A percentile compares a stretch with the other conserved stretches of the same genome.
Conservation (phyloP, 2,113 vertebrate genomes). For the Odobenus rosmarus region DNA sequence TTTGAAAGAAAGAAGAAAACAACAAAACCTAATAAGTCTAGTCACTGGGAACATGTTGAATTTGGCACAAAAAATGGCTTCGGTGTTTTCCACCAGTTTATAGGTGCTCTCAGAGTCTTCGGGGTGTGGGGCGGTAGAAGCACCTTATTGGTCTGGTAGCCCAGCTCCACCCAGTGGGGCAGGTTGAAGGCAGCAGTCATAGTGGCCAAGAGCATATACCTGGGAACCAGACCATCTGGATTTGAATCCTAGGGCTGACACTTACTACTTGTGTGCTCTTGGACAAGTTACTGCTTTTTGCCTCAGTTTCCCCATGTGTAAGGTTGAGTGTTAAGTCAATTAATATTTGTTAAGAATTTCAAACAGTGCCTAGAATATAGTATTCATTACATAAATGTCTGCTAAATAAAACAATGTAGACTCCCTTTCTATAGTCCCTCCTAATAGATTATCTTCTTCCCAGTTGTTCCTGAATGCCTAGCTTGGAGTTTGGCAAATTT, state of each 20-base stretch:
- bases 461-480: not conserved
- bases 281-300: not conserved
- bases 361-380: not conserved
- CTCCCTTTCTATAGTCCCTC: not conserved
- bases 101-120: not conserved
- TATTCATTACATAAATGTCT: not conserved
- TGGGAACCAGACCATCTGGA: not conserved
- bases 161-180: not conserved
- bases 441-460: not conserved
- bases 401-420: not conserved
- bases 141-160: too few species aligned
- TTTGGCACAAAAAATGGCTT: not conserved
- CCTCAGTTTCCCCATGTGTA: not conserved
- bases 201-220: not conserved
- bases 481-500: not conserved
- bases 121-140: not conserved
- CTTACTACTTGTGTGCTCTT: not conserved
- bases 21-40: not conserved
- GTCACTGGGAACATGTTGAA: not conserved
- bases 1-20: not conserved
- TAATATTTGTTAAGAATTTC: conserved; percentile 17
- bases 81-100: not conserved
- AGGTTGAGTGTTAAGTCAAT: not conserved
- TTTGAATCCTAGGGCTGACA: not conserved
- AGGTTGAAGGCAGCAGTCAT: too few species aligned